Base-by-base conservation (phyloP, 1,140 invertebrate species). In the Andricus grossulariae region DNA sequence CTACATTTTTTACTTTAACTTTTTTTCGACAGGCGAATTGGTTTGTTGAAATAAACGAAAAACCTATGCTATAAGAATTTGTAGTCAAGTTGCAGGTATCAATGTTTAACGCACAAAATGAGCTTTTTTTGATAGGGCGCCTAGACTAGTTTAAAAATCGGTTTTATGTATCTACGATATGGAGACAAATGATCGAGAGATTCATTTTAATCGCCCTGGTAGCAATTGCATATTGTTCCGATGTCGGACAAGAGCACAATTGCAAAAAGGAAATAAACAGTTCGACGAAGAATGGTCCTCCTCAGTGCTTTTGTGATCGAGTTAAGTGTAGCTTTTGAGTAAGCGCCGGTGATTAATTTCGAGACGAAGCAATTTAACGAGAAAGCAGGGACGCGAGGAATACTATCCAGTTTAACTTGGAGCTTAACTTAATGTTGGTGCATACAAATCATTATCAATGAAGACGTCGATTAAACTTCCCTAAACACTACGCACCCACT, bases 321-420 rank as follows among this genome's bases (percentile, higher is more conserved):
- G 76, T 71, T 81, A 83, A 83, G 80, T 78, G 83, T 76, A 76
- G 76, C 77, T 80, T 81, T 76, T 75, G 77, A 81, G 77, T 82
- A 79, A 83, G 83, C 83, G 78, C 73, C 55, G 74, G 83, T 79
- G 82, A 84, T 84, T 80, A 82, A 71, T 84, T 79, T 84, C 78
- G 77, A 52, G 77, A 72, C 50, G 70, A 72, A 76, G 78, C 80
- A 84, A 84, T 83, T 82, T 82, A 80, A 55, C 77, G 75, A 79
- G 80, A 80, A 82, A 80, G 76, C 60, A 66, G 25, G 25, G n/a
- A 66, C 6, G 16, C 6, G 25, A 66, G 32, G 25, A 66, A 39
- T 66, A 16, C 32, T n/a, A n/a, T 25, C 16, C 60, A 39, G 39
- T 66, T 66, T 66, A 66, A 66, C 45, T 66, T 66, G 57, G 39